Percentiles rank a stretch among this genome's conserved stretches.
These are phyloP conservation scores for Dolichoris vasculosae DNA, from an alignment of 1,140 invertebrate species.

Conservation along the genomic window DNA sequence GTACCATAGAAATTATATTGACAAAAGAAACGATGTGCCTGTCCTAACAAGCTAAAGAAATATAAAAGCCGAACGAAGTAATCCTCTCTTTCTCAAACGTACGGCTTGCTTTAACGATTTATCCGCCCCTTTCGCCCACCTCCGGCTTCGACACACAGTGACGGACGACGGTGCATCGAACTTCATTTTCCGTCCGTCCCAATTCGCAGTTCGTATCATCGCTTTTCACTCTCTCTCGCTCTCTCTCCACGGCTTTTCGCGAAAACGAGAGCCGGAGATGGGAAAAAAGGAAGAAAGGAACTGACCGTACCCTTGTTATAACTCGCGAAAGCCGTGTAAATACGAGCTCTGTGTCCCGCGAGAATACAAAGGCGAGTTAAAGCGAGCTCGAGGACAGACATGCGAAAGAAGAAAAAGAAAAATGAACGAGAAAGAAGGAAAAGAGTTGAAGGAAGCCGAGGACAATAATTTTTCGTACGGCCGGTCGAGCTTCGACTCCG, in stretches of 20 bases:
- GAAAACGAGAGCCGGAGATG: neutral
- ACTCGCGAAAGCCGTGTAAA: conserved; percentile 65
- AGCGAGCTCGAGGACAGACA: neutral
- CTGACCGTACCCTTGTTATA: conserved; percentile 22
- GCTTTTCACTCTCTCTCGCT: neutral
- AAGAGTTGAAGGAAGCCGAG: conserved; percentile 6
- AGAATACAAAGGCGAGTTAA: conserved; percentile 18
- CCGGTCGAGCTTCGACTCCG: neutral
- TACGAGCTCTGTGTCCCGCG: conserved; percentile 49
- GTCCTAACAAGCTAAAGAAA: conserved; percentile 25
- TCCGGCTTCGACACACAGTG: neutral
- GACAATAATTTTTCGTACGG: neutral
- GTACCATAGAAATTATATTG: neutral
- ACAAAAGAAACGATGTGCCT: conserved; percentile 16
- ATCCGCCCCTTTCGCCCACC: conserved; percentile 31
- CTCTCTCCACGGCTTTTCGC: neutral
- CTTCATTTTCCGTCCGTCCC: neutral
- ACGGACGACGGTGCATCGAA: neutral
- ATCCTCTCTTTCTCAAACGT: conserved; percentile 30
- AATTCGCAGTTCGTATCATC: neutral
- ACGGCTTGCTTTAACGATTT: conserved; percentile 47
- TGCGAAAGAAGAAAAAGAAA: neutral
- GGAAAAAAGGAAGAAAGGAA: conserved; percentile 19
- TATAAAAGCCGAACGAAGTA: conserved; percentile 11
- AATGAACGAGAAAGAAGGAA: neutral